phyloP scores from a whole-genome alignment of 2,888 invertebrate genomes.

The Ellobium chinense region DNA sequence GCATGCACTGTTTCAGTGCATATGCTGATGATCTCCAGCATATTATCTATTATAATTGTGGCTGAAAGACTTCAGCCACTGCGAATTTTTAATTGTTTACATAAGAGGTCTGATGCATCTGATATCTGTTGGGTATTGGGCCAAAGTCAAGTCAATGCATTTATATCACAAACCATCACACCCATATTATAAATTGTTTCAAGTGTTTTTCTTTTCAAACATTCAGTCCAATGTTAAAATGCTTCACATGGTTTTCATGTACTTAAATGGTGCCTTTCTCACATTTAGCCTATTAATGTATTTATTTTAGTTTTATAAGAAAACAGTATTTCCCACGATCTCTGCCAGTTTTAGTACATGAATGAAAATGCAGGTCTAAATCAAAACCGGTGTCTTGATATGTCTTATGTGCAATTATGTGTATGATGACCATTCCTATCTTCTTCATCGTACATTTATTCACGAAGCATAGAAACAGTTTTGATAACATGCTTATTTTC shows the following conservation, averaged over 20 bases:
- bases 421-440: background rate
- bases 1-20: no score
- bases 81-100: no score
- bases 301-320: background rate
- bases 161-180: background rate
- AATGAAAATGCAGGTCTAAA: background rate
- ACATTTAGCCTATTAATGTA: conserved; percentile 5
- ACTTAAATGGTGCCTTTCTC: conserved; percentile 33
- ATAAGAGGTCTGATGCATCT: no score
- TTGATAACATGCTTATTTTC: background rate
- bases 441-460: no score
- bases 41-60: background rate
- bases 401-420: background rate
- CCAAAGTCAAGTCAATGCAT: background rate
- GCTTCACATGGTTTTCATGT: conserved; percentile 37
- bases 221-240: conserved; percentile 21
- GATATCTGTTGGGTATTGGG: background rate
- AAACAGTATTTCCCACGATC: background rate
- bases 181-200: background rate
- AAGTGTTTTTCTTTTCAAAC: background rate
- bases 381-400: conserved; percentile 8
- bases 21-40: background rate
- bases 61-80: no score
- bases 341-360: conserved; percentile 7
- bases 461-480: no score